Percentiles rank a stretch among this genome's conserved stretches.
Conservation (phyloP, 1,140 invertebrate genomes). For the Neodiprion lecontei region DNA sequence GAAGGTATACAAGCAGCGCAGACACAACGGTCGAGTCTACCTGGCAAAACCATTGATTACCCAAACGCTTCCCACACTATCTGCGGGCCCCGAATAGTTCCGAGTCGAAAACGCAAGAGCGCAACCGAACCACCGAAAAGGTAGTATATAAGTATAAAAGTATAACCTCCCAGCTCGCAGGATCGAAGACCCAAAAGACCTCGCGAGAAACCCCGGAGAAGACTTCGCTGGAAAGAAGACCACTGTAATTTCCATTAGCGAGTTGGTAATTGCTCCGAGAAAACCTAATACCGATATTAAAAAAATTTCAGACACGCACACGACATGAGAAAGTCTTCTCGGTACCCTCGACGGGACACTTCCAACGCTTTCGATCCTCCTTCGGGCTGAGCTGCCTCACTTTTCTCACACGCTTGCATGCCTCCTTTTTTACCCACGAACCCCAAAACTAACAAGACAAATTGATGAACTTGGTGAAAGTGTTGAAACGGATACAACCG, state of each 20-base stretch:
- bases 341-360: no score
- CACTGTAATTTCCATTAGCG: slow-evolving; percentile 56
- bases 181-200: not conserved
- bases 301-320: not conserved
- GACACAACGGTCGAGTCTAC: slow-evolving; percentile 38
- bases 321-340: not conserved
- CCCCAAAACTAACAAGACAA: no score
- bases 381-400: no score
- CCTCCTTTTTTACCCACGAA: no score
- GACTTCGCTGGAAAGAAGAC: slow-evolving; percentile 18
- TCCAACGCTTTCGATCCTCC: no score
- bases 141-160: slow-evolving; percentile 4
- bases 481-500: no score
- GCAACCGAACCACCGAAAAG: not conserved
- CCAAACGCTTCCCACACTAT: slow-evolving; percentile 60
- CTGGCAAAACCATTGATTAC: slow-evolving; percentile 61
- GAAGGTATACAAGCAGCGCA: slow-evolving; percentile 13
- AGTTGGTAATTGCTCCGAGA: slow-evolving; percentile 40
- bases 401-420: no score
- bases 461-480: no score
- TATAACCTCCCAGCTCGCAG: not conserved
- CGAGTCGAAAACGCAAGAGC: slow-evolving; percentile 14
- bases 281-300: not conserved
- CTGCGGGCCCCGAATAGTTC: slow-evolving; percentile 46
- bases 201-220: not conserved